A percentile compares a stretch with the other conserved stretches of the same genome.
Conservation (phyloP, 2,797 vertebrate species). For the Myoxocephalus aenaeus region DNA sequence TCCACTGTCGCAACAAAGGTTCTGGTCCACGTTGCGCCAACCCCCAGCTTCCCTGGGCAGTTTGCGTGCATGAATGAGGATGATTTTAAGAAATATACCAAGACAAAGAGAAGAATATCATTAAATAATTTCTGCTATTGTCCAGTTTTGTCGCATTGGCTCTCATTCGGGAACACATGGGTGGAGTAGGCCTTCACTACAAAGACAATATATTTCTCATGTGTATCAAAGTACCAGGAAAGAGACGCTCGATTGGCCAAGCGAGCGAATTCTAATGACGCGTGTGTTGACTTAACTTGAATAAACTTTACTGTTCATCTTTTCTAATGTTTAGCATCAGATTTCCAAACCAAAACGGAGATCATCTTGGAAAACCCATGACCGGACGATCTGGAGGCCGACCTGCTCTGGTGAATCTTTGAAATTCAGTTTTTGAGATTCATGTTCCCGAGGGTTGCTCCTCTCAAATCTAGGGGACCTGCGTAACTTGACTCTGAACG, state of each 20-base stretch:
- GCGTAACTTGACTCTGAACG: conserved; percentile 78
- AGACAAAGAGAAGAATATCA: conserved; percentile 1
- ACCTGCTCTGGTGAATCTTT: conserved; percentile 59
- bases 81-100: neutral
- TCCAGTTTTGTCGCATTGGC: neutral
- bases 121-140: neutral
- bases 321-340: neutral
- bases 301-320: neutral
- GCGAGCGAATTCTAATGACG: neutral
- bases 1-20: conserved; percentile 9
- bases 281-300: neutral
- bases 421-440: conserved; percentile 69
- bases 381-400: neutral
- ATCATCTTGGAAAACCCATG: neutral
- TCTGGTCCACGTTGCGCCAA: conserved; percentile 2
- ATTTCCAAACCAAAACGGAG: conserved; percentile 26
- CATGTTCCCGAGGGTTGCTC: conserved; percentile 34
- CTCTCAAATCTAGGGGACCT: conserved; percentile 58
- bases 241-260: neutral
- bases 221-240: neutral
- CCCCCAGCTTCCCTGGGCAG: neutral
- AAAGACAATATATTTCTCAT: neutral
- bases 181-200: neutral
- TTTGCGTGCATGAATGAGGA: neutral
- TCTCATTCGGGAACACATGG: neutral